Evolutionary conservation across 1,140 invertebrate species (phyloP).

Genomic region (Drosophila pectinifera): DNA sequence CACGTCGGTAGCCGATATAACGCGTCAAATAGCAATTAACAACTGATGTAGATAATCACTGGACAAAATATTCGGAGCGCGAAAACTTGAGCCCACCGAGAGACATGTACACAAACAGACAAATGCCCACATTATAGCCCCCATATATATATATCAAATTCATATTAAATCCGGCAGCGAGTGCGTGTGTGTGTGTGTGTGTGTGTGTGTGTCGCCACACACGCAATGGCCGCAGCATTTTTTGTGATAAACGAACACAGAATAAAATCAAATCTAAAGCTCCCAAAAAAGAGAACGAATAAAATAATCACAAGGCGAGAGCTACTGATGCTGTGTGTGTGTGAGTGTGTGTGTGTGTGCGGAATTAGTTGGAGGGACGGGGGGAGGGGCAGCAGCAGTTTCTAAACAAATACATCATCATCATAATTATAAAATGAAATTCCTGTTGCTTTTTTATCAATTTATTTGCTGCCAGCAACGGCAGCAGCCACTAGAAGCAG

Average conservation of each 20-base stretch:
- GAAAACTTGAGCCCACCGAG: constrained; percentile 60
- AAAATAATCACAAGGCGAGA: constrained; percentile 57
- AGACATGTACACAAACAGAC: constrained; percentile 27
- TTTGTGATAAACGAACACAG: constrained; percentile 73
- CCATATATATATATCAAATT: constrained; percentile 19
- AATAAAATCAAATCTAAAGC: constrained; percentile 83
- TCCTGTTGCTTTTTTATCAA: constrained; percentile 78
- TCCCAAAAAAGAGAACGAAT: constrained; percentile 64
- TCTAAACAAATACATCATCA: constrained; percentile 78
- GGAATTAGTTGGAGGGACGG: no score
- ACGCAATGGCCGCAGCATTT: constrained; percentile 75
- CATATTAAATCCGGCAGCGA: constrained; percentile 27
- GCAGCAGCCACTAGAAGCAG: not conserved
- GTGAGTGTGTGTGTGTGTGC: constrained; percentile 28
- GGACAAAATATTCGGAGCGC: constrained; percentile 77
- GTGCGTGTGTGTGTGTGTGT: constrained; percentile 32
- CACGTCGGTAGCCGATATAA: constrained; percentile 84
- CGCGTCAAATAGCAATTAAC: constrained; percentile 85
- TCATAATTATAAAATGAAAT: constrained; percentile 80
- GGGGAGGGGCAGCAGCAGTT: constrained; percentile 52
- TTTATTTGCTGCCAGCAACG: constrained; percentile 59
- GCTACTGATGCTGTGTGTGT: constrained; percentile 56
- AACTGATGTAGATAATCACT: constrained; percentile 84
- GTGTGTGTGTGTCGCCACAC: constrained; percentile 43
- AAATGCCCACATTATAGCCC: constrained; percentile 21